Evolutionary conservation across 2,113 vertebrate species (phyloP).

Genomic region (Aix galericulata): DNA sequence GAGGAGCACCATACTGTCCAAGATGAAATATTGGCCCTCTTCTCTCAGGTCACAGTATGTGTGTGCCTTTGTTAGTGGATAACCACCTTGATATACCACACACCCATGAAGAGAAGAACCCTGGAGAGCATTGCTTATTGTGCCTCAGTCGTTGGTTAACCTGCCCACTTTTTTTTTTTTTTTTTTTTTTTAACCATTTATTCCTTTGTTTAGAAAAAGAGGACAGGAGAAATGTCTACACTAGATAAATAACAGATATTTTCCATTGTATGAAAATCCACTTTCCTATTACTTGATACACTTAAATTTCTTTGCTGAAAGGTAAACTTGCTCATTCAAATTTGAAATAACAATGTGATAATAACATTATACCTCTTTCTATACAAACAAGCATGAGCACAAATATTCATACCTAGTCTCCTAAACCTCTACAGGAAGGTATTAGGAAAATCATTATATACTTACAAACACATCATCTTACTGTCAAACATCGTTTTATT

Average conservation of each 20-base stretch:
- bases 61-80: not conserved
- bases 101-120: not conserved
- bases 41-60: not conserved
- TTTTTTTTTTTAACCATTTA: not conserved
- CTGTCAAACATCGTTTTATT: not conserved
- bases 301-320: not conserved
- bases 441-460: not conserved
- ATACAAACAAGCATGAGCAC: not conserved
- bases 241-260: not conserved
- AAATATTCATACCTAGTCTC: not conserved
- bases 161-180: not conserved
- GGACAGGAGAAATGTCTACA: not conserved
- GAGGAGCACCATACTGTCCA: not conserved
- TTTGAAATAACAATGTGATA: not conserved
- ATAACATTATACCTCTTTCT: fast-evolving
- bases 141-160: not conserved
- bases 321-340: not conserved
- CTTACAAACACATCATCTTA: not conserved
- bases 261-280: not conserved
- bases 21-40: not conserved
- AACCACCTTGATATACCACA: not conserved
- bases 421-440: not conserved
- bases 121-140: not conserved
- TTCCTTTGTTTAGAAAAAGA: not conserved
- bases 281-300: not conserved